Conservation (phyloP, 2,113 vertebrate species). For the Nothobranchius furzeri region DNA sequence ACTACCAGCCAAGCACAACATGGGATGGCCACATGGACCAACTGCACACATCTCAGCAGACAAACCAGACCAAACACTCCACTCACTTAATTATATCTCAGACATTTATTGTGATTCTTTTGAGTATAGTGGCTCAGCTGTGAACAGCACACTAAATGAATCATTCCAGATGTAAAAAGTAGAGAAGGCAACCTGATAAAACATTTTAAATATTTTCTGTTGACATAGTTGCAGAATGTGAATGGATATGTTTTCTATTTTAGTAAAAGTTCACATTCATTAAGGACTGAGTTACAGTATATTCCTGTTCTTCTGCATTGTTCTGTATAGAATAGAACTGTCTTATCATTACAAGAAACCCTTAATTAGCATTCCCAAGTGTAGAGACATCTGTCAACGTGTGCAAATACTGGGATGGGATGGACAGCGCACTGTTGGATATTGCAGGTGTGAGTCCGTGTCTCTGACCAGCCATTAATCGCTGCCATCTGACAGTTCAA, state of each 20-base stretch:
- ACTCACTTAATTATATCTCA: constrained; percentile 58
- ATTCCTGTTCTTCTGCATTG: too few species aligned
- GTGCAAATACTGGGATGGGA: constrained; percentile 18
- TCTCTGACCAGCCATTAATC: constrained; percentile 97
- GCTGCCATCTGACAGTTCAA: constrained; percentile 99
- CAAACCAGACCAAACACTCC: constrained; percentile 60
- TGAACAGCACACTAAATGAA: constrained; percentile 59
- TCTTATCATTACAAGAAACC: constrained; percentile 1
- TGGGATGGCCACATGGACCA: constrained; percentile 62
- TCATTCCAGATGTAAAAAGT: constrained; percentile 47
- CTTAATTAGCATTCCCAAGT: constrained; percentile 8
- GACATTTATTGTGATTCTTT: constrained; percentile 37
- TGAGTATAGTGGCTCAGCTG: constrained; percentile 21
- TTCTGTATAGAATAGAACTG: too few species aligned
- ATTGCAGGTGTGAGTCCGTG: constrained; percentile 88
- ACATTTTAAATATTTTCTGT: constrained; percentile 24
- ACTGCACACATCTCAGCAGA: constrained; percentile 49
- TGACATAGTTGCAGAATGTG: constrained; percentile 30
- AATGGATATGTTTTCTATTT: background rate
- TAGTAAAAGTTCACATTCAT: too few species aligned
- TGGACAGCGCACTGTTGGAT: constrained; percentile 47
- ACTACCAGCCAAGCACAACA: constrained; percentile 79
- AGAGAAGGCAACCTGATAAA: constrained; percentile 13
- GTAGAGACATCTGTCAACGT: background rate
- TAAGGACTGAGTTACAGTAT: too few species aligned